phyloP scores from a whole-genome alignment of 2,113 vertebrate species.

The Polypterus senegalus region DNA sequence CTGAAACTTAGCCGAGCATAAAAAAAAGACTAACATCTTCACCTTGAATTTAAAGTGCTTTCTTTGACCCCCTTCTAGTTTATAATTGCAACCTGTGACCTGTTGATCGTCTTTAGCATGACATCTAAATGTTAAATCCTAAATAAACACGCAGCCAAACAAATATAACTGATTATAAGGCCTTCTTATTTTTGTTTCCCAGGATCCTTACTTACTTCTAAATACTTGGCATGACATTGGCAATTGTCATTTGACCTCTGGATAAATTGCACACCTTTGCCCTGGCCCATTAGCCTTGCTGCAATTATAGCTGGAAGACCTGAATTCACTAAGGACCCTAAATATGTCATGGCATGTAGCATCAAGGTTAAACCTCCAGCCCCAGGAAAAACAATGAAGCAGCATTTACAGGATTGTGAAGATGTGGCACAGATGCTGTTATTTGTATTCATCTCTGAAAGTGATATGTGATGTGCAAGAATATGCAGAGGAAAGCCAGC shows the following conservation, averaged over 20 bases:
- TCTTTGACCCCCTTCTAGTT: slow-evolving; percentile 32
- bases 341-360: slow-evolving; percentile 20
- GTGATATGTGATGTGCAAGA: too few species aligned
- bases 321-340: slow-evolving; percentile 22
- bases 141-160: slow-evolving; percentile 25
- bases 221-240: slow-evolving; percentile 23
- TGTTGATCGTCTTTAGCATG: slow-evolving; percentile 39
- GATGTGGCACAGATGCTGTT: too few species aligned
- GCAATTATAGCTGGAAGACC: slow-evolving; percentile 35
- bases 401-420: slow-evolving; percentile 4
- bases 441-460: too few species aligned
- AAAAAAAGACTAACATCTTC: neutral
- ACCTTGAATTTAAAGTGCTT: slow-evolving; percentile 25
- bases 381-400: slow-evolving; percentile 10
- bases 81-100: slow-evolving; percentile 42
- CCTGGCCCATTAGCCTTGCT: slow-evolving; percentile 25
- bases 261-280: slow-evolving; percentile 28
- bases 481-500: too few species aligned
- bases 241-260: slow-evolving; percentile 35
- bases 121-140: slow-evolving; percentile 31
- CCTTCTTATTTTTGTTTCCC: slow-evolving; percentile 16
- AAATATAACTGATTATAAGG: slow-evolving; percentile 13
- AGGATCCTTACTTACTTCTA: slow-evolving; percentile 18
- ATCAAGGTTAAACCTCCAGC: slow-evolving; percentile 21
- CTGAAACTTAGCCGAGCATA: too few species aligned